These are phyloP conservation scores for Lates calcarifer DNA, from an alignment of 2,113 vertebrate genomes.

Conservation along the genomic window DNA sequence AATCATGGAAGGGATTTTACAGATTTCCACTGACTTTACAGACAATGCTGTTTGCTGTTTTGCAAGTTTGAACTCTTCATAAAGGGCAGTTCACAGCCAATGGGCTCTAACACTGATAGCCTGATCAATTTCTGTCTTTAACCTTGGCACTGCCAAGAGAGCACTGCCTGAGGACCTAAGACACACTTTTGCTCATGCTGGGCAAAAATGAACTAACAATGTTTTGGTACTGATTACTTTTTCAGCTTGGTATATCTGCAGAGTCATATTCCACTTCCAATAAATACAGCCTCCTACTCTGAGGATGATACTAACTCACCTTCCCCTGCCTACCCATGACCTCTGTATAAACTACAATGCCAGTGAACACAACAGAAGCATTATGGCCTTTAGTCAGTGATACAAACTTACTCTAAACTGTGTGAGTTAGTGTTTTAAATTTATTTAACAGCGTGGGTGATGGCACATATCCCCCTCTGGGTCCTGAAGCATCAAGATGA, in stretches of 20 bases:
- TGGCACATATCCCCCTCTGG: neutral
- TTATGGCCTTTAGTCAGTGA: conserved; percentile 23
- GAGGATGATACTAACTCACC: neutral
- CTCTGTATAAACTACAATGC: conserved; percentile 15
- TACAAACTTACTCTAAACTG: conserved; percentile 1
- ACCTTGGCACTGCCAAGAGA: conserved; percentile 29
- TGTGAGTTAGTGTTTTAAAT: neutral
- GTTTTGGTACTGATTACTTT: conserved; percentile 20
- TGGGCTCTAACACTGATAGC: neutral
- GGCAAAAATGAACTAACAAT: conserved; percentile 19
- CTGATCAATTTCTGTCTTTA: conserved; percentile 35
- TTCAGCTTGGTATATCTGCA: conserved; percentile 25
- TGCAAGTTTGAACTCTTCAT: neutral
- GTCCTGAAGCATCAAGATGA: neutral
- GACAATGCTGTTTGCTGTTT: neutral
- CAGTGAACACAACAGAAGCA: neutral
- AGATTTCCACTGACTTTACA: neutral
- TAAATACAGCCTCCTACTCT: conserved; percentile 24
- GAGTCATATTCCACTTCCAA: conserved; percentile 4
- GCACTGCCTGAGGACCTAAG: conserved; percentile 4
- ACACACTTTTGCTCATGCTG: conserved; percentile 9
- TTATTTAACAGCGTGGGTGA: conserved; percentile 17
- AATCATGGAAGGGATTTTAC: neutral
- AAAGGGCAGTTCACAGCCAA: neutral
- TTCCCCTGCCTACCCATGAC: neutral